Evolutionary conservation across 2,113 vertebrate genomes (phyloP).

Genomic region (Trogon melanurus): DNA sequence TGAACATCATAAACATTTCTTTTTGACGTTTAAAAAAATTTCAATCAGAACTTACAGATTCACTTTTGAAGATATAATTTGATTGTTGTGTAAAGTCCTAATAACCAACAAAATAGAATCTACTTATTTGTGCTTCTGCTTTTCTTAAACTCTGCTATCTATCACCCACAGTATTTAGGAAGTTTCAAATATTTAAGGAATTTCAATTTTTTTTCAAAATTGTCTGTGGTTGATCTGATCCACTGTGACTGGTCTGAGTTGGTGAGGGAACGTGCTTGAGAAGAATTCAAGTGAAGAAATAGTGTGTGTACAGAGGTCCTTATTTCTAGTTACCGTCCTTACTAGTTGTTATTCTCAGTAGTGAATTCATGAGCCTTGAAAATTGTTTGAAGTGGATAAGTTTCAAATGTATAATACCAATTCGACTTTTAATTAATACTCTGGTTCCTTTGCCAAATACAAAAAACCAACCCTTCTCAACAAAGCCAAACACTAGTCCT

Average conservation of each 20-base stretch:
- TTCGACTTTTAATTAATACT: neutral
- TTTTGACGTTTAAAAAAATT: conserved; percentile 44
- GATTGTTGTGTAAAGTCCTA: conserved; percentile 26
- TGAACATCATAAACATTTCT: conserved; percentile 16
- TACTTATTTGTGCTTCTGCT: neutral
- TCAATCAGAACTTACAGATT: conserved; percentile 21
- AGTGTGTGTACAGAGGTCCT: neutral
- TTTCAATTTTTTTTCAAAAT: neutral
- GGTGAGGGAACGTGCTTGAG: neutral
- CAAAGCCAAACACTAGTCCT: neutral
- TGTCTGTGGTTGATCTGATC: neutral
- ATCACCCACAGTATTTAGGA: neutral
- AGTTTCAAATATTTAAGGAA: no score
- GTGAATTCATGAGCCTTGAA: neutral
- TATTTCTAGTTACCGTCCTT: neutral
- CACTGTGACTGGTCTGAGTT: neutral
- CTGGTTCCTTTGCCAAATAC: neutral
- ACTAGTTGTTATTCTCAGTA: neutral
- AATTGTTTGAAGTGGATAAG: neutral
- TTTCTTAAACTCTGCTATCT: neutral
- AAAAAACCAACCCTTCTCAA: neutral
- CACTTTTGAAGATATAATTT: conserved; percentile 25
- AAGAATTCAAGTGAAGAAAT: neutral
- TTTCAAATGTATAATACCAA: neutral
- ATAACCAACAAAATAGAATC: neutral